These are phyloP conservation scores for Catamblyrhynchus diadema DNA, from an alignment of 2,797 vertebrate genomes.

Conservation along the genomic window DNA sequence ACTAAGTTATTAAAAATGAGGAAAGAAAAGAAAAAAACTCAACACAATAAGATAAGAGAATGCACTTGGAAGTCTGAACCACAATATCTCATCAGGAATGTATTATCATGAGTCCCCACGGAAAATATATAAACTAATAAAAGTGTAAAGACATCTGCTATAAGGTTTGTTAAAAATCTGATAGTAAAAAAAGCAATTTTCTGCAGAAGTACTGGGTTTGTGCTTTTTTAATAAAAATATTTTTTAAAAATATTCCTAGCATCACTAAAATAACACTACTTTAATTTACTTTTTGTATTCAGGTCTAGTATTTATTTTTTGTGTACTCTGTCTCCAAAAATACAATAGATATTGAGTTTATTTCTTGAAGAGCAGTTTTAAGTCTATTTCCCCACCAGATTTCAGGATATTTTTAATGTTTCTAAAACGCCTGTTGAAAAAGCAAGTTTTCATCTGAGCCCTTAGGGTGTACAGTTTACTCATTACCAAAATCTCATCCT, in stretches of 20 bases:
- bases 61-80: neutral
- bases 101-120: neutral
- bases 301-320: neutral
- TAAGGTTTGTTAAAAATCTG: neutral
- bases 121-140: neutral
- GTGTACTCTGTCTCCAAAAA: neutral
- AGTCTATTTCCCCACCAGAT: neutral
- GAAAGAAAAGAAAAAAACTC: fast-evolving
- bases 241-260: fast-evolving
- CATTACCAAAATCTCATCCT: neutral
- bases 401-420: neutral
- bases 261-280: neutral
- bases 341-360: neutral
- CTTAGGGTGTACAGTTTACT: fast-evolving
- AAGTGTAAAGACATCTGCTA: neutral
- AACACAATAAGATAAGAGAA: neutral
- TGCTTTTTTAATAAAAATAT: neutral
- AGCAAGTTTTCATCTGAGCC: neutral
- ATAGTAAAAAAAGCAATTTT: neutral
- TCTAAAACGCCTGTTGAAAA: neutral
- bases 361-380: neutral
- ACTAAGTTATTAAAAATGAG: neutral
- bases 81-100: neutral
- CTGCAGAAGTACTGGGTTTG: neutral
- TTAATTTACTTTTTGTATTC: neutral